These are phyloP conservation scores for Drosophila nebulosa DNA, from an alignment of 1,140 invertebrate genomes.

Conservation along the genomic window DNA sequence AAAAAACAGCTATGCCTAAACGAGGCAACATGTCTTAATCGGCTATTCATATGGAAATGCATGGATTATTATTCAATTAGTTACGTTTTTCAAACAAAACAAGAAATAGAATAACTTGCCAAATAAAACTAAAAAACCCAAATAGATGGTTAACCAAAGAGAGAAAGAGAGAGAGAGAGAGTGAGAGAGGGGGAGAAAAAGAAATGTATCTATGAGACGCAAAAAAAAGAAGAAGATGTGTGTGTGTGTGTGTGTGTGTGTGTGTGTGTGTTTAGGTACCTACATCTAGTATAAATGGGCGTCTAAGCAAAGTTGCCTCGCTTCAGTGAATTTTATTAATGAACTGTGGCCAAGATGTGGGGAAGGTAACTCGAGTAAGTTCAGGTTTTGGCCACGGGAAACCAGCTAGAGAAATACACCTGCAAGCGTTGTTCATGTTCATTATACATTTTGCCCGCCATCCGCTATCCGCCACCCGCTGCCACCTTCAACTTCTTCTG, in stretches of 20 bases:
- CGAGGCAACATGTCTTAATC: conserved; percentile 71
- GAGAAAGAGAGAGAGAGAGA: background rate
- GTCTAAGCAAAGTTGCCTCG: conserved; percentile 66
- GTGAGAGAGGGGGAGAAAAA: conserved; percentile 1
- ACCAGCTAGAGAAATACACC: conserved; percentile 68
- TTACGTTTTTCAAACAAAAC: conserved; percentile 53
- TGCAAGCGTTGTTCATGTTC: conserved; percentile 58
- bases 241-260: too few species aligned
- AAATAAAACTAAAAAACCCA: conserved; percentile 29
- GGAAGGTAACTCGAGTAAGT: conserved; percentile 57
- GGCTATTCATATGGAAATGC: conserved; percentile 75
- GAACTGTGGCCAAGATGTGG: conserved; percentile 68
- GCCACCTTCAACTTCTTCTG: conserved; percentile 9
- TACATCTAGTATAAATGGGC: conserved; percentile 53
- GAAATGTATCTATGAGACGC: conserved; percentile 32
- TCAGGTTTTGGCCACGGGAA: conserved; percentile 60
- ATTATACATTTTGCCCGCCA: conserved; percentile 55
- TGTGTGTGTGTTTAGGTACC: too few species aligned
- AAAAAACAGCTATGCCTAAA: conserved; percentile 63
- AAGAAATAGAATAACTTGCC: conserved; percentile 32
- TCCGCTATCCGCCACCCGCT: conserved; percentile 13
- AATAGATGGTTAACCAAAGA: background rate
- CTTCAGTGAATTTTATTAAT: conserved; percentile 78
- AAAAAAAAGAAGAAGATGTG: background rate
- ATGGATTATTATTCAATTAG: conserved; percentile 77